Conservation (phyloP, 2,888 invertebrate genomes). For the Oasisia sp. region DNA sequence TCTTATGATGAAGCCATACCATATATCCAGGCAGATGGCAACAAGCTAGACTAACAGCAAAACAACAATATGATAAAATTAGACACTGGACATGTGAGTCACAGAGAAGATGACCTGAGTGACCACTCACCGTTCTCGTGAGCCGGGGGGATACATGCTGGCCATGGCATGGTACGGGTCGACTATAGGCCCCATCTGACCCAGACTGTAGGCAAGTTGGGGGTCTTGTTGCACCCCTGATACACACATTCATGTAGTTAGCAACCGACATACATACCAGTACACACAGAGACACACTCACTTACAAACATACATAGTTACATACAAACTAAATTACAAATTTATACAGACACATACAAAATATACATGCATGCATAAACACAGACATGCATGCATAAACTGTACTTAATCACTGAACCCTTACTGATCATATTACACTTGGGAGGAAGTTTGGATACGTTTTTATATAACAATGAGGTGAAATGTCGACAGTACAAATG, state of each 20-base stretch:
- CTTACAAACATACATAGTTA: no score
- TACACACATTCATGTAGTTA: background rate
- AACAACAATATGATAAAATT: background rate
- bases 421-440: no score
- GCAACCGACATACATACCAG: background rate
- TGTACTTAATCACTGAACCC: no score
- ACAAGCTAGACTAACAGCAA: background rate
- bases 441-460: no score
- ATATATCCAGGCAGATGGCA: background rate
- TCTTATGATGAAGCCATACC: background rate
- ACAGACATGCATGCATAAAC: no score
- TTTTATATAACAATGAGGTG: no score
- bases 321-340: no score
- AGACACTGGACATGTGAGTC: no score
- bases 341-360: no score
- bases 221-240: constrained; percentile 9
- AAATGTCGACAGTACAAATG: no score
- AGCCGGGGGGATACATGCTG: constrained; percentile 78
- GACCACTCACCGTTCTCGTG: constrained; percentile 69
- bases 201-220: constrained; percentile 46
- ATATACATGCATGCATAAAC: no score
- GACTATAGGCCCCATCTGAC: constrained; percentile 73
- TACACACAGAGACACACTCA: no score
- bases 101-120: background rate
- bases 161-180: constrained; percentile 84